These are phyloP conservation scores for Galeopsomyia nigrocyanea DNA, from an alignment of 2,888 invertebrate genomes.

Conservation along the genomic window DNA sequence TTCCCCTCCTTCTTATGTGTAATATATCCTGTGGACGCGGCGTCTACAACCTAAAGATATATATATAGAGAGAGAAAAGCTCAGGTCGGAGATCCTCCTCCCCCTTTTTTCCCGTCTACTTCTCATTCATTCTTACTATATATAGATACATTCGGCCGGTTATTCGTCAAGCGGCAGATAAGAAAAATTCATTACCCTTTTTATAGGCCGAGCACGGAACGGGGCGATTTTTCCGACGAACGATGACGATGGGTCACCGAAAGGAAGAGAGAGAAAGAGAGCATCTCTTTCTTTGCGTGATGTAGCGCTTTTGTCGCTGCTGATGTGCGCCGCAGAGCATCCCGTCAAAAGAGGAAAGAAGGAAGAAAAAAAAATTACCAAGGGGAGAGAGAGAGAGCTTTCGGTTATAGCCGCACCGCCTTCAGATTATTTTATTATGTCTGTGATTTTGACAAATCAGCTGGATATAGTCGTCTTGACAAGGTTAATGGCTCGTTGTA, in stretches of 20 bases:
- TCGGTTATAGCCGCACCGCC: neutral
- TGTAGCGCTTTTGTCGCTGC: slow-evolving; percentile 13
- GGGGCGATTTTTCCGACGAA: slow-evolving; percentile 41
- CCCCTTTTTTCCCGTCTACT: no score
- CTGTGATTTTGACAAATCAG: slow-evolving; percentile 27
- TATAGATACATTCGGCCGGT: slow-evolving; percentile 12
- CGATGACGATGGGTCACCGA: slow-evolving; percentile 26
- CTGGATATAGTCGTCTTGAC: slow-evolving; percentile 2
- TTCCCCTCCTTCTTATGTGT: neutral
- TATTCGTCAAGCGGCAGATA: slow-evolving; percentile 44
- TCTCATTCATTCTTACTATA: slow-evolving; percentile 29
- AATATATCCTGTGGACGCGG: neutral
- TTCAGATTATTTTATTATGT: slow-evolving; percentile 21
- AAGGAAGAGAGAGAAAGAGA: neutral
- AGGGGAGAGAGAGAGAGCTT: neutral
- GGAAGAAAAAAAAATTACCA: neutral
- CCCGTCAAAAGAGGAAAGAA: no score
- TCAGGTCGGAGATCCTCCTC: neutral
- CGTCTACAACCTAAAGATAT: slow-evolving; percentile 11
- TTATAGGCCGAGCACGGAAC: slow-evolving; percentile 42
- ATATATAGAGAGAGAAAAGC: slow-evolving; percentile 24
- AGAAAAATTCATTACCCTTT: slow-evolving; percentile 48
- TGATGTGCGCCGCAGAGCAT: no score
- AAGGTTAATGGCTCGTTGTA: neutral
- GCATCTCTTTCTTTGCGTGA: neutral